Evolutionary conservation across 2,888 invertebrate genomes (phyloP), one percentile per base, ranked within the genome.

Genomic region (Camptogramma bilineatum): DNA sequence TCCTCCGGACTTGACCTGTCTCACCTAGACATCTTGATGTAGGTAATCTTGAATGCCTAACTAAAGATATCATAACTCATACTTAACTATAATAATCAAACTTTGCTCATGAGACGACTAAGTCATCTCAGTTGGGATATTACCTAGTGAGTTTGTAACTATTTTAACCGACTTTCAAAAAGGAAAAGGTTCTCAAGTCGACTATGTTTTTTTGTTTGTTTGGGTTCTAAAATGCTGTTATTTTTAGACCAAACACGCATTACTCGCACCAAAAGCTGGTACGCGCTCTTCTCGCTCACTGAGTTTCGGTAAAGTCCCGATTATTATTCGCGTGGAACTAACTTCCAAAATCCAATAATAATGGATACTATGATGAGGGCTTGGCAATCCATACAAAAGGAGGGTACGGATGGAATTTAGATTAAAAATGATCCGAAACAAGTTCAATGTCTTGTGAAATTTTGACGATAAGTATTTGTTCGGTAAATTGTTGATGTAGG

Each of bases 381-480:
- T 55, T 48, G 56, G 68, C 77, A 79, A 82, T 83, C 80, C 77
- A 71, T 77, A 85, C 86, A 87, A 89, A 87, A 86, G 83, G 81
- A 79, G 79, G 79, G 83, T 75, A 78, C 70, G 79, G 69, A 70
- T 64, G 87, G 89, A 89, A 89, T 89, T 89, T 88, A 84, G 89
- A 89, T 89, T 88, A 88, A 88, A 88, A 89, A 87, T 87, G 81
- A 87, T 87, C 80, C 80, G 71, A 77, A 77, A 81, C 75, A 86
- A 82, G 86, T 84, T 85, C 83, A 86, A 84, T 85, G 84, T 84
- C 82, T 83, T 83, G 85, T 85, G 78, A 84, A 87, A 85, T 83
- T 73, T 77, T 77, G 73, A 71, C 71, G 72, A 72, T 70, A 69
- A 65, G 73, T 73, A 76, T 79, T 80, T 76, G 75, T 76, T 74